Base-by-base conservation (phyloP, 2,797 vertebrate genomes). In the Apogon talboti region DNA sequence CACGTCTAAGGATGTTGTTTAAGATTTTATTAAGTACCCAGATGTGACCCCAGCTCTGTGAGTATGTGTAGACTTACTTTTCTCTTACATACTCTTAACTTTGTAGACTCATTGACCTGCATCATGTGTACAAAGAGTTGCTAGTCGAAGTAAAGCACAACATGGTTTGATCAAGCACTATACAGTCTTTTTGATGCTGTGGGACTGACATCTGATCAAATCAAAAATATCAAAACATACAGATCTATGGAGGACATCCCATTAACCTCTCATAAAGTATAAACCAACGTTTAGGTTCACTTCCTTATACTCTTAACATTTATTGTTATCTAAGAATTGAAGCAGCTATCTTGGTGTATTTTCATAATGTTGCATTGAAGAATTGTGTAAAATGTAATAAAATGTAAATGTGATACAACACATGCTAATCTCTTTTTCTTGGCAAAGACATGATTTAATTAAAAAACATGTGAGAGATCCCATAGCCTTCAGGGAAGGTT, bases 371-470 rank as follows among this genome's bases (percentile, higher is more conserved):
- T 59, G 19, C 15, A 18, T 21, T 5, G 6, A 56, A 56, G 33
- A 50, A 43, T 81, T 19, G 9, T 68, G 42, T 52, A 61, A 78
- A 81, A 78, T 74, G 57, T 64, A 76, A 42, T 52, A 61, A 78
- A 81, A 78, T 74, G 62, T 64, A 76, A 80, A 79, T 50, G 40
- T 42, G 42, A 73, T 66, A 63, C 33, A 53, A 62, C 15, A 57
- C 55, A 64, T 58, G 61, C 54, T 78, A 71, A 87, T 87, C 81
- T 78, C 28, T 59, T 58, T 70, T 48, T 66, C 63, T 75, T 74
- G 48, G 57, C 68, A 52, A 51, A 41, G 64, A 66, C 44, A 41
- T 62, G 40, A 81, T 82, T 82, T 77, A 11, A 47, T 81, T 82
- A 52, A 53, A 56, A 48, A 71, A 9, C 10, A 11, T 57, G 45